A percentile compares a stretch with the other conserved stretches of the same genome.
phyloP scores from a whole-genome alignment of 2,888 invertebrate genomes.

The Drosophila mimica region DNA sequence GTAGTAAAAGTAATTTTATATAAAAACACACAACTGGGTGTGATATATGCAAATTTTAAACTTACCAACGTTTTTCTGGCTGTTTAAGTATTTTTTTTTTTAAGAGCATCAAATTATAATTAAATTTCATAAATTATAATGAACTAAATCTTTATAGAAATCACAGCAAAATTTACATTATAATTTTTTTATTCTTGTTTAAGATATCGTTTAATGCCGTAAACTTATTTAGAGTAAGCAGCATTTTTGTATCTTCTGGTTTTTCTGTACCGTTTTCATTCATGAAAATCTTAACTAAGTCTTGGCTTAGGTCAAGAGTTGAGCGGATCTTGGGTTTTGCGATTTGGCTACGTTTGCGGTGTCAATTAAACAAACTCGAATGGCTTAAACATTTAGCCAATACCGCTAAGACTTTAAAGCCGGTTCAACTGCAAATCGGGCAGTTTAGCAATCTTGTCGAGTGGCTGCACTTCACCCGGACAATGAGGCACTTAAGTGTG shows the following conservation, averaged over 20 bases:
- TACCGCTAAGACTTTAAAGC: constrained; percentile 31
- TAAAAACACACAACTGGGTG: background rate
- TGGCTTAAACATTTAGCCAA: constrained; percentile 39
- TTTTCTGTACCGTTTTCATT: constrained; percentile 43
- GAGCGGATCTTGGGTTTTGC: constrained; percentile 21
- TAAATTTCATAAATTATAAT: background rate
- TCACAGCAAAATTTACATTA: background rate
- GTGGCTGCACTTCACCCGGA: constrained; percentile 65
- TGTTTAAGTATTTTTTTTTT: background rate
- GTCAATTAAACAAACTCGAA: constrained; percentile 55
- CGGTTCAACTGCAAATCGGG: constrained; percentile 29
- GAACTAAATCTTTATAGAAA: background rate
- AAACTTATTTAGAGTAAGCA: background rate
- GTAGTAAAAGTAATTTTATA: background rate
- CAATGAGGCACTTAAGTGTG: constrained; percentile 72
- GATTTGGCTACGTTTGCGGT: constrained; percentile 34
- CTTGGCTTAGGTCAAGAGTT: constrained; percentile 36
- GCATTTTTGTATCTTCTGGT: background rate
- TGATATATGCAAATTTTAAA: background rate
- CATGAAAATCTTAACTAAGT: constrained; percentile 26
- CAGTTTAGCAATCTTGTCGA: constrained; percentile 46
- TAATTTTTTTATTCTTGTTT: background rate
- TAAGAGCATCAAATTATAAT: background rate
- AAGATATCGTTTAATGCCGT: background rate
- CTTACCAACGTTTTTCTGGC: background rate